Evolutionary conservation across 2,113 vertebrate species (phyloP), one percentile per base, ranked within the genome.

Genomic region (Hippoglossus stenolepis): DNA sequence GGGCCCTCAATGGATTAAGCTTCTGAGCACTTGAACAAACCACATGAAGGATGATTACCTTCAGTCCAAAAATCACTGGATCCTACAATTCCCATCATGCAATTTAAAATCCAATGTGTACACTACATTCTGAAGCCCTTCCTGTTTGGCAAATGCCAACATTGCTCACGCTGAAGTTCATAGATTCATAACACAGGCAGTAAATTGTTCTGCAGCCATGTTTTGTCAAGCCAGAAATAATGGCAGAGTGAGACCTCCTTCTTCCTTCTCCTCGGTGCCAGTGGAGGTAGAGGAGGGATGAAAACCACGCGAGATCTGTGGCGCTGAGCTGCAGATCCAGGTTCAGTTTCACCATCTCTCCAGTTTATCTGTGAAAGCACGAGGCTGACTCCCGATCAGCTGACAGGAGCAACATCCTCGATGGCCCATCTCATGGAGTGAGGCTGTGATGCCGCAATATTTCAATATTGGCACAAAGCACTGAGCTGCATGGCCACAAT

Each of bases 261-360:
- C 6, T 13, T 0, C n/a, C 53, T 10, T 51, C 38, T 4, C 8
- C 1, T 84, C 70, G 80, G 17, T 65, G 63, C 4, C n/a, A 10
- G 24, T 45, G 61, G 68, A 73, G 47, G 71, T 56, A 21, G 68
- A 88, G 80, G 64, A 84, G 80, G 67, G 80, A 80, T 70, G 75
- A 65, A 89, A 93, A 61, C 89, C 83, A 84, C 90, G 89, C 87
- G 86, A 93, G 90, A 93, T 87, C 86, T 91, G 79, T 68, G 71
- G 51, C 79, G 66, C 10, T 51, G 72, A 67, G 63, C 24, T 38
- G 53, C 88, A 82, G 87, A 87, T 83, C 82, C 64, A 73, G 80
- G 69, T 58, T 90, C 85, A 83, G 89, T 83, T 83, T 71, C 11
- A 65, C 7, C 14, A 35, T 59, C 59, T 51, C 24, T 43, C 5